phyloP scores from a whole-genome alignment of 1,140 invertebrate species.

The Pseudomyrmex concolor region DNA sequence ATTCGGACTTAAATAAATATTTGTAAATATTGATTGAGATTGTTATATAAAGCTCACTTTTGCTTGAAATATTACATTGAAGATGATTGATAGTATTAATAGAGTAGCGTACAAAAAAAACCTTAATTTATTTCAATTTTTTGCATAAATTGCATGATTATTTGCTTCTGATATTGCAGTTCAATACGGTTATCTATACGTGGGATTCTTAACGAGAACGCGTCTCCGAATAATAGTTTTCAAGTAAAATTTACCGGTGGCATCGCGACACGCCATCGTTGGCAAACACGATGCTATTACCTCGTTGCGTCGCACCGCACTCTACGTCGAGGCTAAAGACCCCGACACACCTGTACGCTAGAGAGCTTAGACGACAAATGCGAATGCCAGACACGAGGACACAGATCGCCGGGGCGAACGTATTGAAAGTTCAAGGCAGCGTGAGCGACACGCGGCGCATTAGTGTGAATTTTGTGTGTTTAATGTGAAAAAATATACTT shows the following conservation, averaged over 20 bases:
- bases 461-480: too few relatives aligned
- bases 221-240: constrained; percentile 5
- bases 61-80: too few relatives aligned
- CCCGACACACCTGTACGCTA: constrained; percentile 73
- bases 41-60: too few relatives aligned
- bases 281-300: constrained; percentile 43
- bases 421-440: constrained; percentile 73
- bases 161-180: too few relatives aligned
- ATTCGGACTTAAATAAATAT: too few relatives aligned
- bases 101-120: too few relatives aligned
- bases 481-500: constrained; percentile 20
- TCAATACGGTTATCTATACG: background rate
- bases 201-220: background rate
- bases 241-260: constrained; percentile 15
- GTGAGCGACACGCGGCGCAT: background rate
- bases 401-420: constrained; percentile 66
- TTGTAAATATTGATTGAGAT: too few relatives aligned
- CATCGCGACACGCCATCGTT: constrained; percentile 22
- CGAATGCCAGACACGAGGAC: constrained; percentile 72
- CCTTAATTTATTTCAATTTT: too few relatives aligned
- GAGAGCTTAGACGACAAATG: constrained; percentile 63
- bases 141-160: too few relatives aligned
- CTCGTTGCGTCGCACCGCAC: constrained; percentile 11
- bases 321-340: constrained; percentile 71
- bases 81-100: too few relatives aligned